Conservation (phyloP, 2,797 vertebrate genomes). For the Psittacula derbiana region DNA sequence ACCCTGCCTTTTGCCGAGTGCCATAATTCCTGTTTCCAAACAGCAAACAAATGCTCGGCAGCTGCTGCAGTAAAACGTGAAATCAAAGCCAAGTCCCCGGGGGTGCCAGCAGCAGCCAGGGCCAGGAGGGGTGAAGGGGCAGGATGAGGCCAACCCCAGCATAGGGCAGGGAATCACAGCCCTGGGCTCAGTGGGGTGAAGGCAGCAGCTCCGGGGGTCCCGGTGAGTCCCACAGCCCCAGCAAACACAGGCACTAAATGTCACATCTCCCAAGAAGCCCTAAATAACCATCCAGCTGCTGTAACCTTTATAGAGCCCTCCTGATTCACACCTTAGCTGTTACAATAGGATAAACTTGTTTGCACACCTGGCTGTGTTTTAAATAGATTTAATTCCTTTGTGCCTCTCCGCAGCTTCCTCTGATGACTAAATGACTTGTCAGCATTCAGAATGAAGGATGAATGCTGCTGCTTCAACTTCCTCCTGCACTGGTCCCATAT, state of each 20-base stretch:
- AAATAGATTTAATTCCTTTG: constrained; percentile 14
- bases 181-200: accelerated
- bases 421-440: background rate
- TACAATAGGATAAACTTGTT: constrained; percentile 35
- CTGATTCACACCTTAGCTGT: background rate
- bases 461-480: background rate
- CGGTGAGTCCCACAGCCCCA: accelerated
- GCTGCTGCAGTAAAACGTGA: background rate
- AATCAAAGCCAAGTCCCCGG: background rate
- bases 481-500: accelerated
- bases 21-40: background rate
- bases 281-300: accelerated
- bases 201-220: background rate
- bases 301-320: background rate
- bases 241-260: background rate
- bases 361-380: constrained; percentile 57
- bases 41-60: background rate
- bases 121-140: background rate
- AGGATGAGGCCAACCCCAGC: background rate
- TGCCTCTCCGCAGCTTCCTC: background rate
- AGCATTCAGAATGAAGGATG: background rate
- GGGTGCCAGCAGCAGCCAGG: background rate
- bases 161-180: accelerated
- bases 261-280: background rate
- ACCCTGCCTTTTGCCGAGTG: accelerated